Conservation (phyloP, 1,140 invertebrate species). For the Samia ricini region DNA sequence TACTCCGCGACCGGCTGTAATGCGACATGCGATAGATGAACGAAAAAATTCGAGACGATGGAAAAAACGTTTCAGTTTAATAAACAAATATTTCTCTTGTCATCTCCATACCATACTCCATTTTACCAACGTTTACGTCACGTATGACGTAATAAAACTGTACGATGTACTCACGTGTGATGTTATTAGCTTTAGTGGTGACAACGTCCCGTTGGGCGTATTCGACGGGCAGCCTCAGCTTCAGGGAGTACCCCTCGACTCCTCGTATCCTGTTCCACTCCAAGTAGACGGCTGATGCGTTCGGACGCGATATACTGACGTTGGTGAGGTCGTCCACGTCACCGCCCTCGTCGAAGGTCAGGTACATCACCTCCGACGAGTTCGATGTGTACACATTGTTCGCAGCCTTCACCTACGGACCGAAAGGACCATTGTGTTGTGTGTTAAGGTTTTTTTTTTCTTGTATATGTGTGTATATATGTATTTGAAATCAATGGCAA, state of each 20-base stretch:
- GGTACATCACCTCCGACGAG: slow-evolving; percentile 76
- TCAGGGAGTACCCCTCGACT: slow-evolving; percentile 82
- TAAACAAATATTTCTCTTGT: too few species aligned
- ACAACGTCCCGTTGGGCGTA: slow-evolving; percentile 75
- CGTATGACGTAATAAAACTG: neutral
- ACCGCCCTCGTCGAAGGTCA: slow-evolving; percentile 80
- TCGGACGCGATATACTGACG: slow-evolving; percentile 71
- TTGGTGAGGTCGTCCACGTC: slow-evolving; percentile 81
- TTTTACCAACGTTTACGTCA: too few species aligned
- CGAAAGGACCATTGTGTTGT: too few species aligned
- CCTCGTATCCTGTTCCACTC: slow-evolving; percentile 79
- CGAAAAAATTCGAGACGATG: too few species aligned
- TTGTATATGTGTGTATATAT: too few species aligned
- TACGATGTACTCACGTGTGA: slow-evolving; percentile 67
- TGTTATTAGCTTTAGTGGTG: slow-evolving; percentile 57
- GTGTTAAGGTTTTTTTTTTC: too few species aligned
- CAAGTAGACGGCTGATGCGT: slow-evolving; percentile 77
- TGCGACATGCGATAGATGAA: too few species aligned
- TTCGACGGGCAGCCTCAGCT: slow-evolving; percentile 60
- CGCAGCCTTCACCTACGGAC: slow-evolving; percentile 84
- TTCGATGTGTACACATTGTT: slow-evolving; percentile 80
- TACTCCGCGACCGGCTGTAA: too few species aligned
- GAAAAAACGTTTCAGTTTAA: too few species aligned
- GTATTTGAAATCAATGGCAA: too few species aligned
- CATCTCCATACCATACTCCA: too few species aligned